Conservation (phyloP, 2,888 invertebrate genomes). For the Crocallis elinguaria region DNA sequence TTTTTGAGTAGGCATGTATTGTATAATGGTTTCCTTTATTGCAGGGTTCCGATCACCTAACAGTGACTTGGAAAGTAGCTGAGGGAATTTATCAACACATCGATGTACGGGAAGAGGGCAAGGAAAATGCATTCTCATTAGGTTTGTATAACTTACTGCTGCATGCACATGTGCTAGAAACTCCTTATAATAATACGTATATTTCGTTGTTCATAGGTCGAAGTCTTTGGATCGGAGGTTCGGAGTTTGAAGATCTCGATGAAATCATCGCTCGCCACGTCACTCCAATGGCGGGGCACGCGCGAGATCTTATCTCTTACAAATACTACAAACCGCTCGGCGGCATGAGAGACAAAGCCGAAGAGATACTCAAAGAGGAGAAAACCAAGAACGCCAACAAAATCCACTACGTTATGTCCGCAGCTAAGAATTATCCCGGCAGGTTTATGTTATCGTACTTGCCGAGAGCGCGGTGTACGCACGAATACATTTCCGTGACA, state of each 20-base stretch:
- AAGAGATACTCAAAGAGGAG: slow-evolving; percentile 94
- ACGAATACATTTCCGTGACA: slow-evolving; percentile 96
- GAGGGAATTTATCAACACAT: slow-evolving; percentile 98
- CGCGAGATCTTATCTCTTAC: slow-evolving; percentile 95
- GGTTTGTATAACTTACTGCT: slow-evolving; percentile 83
- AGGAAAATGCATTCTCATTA: slow-evolving; percentile 97
- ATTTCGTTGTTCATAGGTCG: slow-evolving; percentile 59
- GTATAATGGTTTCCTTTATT: slow-evolving; percentile 40
- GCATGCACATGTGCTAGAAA: neutral
- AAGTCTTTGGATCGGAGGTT: slow-evolving; percentile 93
- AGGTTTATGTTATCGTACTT: slow-evolving; percentile 97
- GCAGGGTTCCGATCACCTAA: slow-evolving; percentile 95
- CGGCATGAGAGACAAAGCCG: slow-evolving; percentile 94
- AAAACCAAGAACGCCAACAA: slow-evolving; percentile 94
- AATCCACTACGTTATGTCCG: slow-evolving; percentile 95
- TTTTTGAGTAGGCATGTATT: no score
- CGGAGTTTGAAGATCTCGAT: slow-evolving; percentile 99
- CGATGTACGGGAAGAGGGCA: slow-evolving; percentile 97
- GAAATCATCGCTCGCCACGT: slow-evolving; percentile 99
- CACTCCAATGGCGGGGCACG: slow-evolving; percentile 97
- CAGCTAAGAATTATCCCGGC: slow-evolving; percentile 94
- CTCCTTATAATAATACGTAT: neutral
- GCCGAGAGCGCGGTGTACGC: slow-evolving; percentile 92
- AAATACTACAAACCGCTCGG: slow-evolving; percentile 94
- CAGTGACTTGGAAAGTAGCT: slow-evolving; percentile 99